phyloP scores from a whole-genome alignment of 2,888 invertebrate genomes.

The Idaea straminata region DNA sequence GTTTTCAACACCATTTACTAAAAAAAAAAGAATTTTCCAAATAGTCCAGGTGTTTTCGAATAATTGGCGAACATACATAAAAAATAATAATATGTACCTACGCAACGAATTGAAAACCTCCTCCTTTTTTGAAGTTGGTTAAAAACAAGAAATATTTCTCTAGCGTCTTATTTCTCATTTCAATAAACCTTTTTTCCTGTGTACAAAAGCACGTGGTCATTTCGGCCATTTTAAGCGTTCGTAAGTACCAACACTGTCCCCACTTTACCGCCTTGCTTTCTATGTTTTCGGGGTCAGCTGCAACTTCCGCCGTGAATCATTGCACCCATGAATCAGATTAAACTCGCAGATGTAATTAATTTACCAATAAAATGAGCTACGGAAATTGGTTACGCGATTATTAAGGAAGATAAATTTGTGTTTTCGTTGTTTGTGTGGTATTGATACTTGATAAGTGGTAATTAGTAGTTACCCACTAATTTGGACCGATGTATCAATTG shows the following conservation, averaged over 20 bases:
- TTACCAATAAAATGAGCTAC: neutral
- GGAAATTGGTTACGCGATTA: neutral
- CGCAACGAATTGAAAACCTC: too few relatives aligned
- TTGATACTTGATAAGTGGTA: neutral
- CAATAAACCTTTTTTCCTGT: too few relatives aligned
- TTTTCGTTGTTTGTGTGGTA: neutral
- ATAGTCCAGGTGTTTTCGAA: too few relatives aligned
- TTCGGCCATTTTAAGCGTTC: neutral
- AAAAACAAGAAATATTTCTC: too few relatives aligned
- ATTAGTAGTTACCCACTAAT: neutral
- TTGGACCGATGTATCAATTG: neutral
- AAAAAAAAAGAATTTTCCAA: too few relatives aligned
- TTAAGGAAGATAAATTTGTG: neutral
- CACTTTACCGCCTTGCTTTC: slow-evolving; percentile 24
- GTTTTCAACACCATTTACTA: neutral
- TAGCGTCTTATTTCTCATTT: too few relatives aligned
- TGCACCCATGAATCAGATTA: slow-evolving; percentile 23
- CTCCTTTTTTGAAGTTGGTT: too few relatives aligned
- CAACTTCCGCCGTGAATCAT: slow-evolving; percentile 29
- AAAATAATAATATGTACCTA: too few relatives aligned
- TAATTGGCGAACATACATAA: too few relatives aligned
- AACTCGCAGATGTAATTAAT: slow-evolving; percentile 1
- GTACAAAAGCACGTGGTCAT: neutral
- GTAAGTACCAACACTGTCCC: slow-evolving; percentile 6
- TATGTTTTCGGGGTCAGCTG: slow-evolving; percentile 30